A percentile compares a stretch with the other conserved stretches of the same genome.
Conservation (phyloP, 2,888 invertebrate genomes). For the Aphelenchoides bicaudatus region DNA sequence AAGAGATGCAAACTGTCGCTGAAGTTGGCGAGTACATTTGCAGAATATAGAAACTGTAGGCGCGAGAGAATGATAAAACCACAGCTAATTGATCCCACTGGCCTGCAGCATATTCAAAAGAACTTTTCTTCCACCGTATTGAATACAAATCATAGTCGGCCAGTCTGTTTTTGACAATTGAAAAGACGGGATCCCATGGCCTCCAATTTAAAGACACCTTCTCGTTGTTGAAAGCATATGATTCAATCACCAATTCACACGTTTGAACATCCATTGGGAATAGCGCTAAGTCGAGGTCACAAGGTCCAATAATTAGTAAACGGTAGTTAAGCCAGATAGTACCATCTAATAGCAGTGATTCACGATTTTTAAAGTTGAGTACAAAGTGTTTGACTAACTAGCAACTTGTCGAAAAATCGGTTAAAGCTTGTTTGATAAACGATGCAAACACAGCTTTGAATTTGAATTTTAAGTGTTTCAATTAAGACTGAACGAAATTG, state of each 20-base stretch:
- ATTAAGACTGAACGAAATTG: conserved; percentile 2
- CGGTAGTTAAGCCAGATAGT: conserved; percentile 46
- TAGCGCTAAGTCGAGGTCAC: conserved; percentile 40
- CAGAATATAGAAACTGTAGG: conserved; percentile 56
- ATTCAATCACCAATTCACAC: conserved; percentile 44
- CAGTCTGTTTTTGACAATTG: conserved; percentile 52
- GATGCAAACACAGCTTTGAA: background rate
- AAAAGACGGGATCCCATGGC: conserved; percentile 54
- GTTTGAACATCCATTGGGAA: conserved; percentile 57
- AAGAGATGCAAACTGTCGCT: conserved; percentile 49
- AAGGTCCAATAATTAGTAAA: conserved; percentile 51
- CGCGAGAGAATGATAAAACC: conserved; percentile 49
- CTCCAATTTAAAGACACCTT: conserved; percentile 53
- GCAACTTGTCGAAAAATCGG: too few species aligned
- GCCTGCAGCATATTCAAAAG: conserved; percentile 56
- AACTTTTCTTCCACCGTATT: conserved; percentile 52
- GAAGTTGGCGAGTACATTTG: conserved; percentile 58
- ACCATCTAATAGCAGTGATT: too few species aligned
- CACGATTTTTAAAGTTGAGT: too few species aligned
- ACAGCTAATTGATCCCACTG: conserved; percentile 57
- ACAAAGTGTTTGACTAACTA: too few species aligned
- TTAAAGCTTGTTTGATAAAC: too few species aligned
- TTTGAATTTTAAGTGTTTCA: background rate
- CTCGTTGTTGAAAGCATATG: conserved; percentile 53
- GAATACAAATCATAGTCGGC: conserved; percentile 53